Conservation (phyloP, 2,888 invertebrate genomes). For the Oxytorus armatus region DNA sequence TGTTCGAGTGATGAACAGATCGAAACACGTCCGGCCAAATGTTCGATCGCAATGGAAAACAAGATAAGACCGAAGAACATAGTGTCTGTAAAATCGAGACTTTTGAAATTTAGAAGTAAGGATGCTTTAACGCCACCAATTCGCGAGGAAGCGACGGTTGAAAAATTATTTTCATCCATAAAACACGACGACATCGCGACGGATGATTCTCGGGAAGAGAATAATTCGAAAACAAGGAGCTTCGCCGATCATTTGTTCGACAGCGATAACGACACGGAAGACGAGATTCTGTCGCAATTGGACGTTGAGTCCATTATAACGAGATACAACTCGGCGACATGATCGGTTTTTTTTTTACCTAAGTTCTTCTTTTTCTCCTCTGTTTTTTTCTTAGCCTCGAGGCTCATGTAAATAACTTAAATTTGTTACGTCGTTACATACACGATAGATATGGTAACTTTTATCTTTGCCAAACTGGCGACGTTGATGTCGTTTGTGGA, state of each 20-base stretch:
- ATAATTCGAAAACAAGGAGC: not conserved
- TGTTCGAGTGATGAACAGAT: not conserved
- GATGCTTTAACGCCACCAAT: constrained; percentile 55
- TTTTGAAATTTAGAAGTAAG: constrained; percentile 56
- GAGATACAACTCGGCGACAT: constrained; percentile 54
- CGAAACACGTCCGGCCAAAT: not conserved
- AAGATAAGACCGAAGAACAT: constrained; percentile 24
- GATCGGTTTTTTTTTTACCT: not conserved
- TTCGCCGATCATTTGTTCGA: constrained; percentile 68
- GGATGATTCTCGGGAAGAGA: not conserved
- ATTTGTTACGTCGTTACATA: constrained; percentile 22
- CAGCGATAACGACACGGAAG: constrained; percentile 74
- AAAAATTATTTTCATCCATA: not conserved
- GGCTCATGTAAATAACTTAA: constrained; percentile 36
- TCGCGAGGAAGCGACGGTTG: not conserved
- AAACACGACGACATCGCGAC: not conserved
- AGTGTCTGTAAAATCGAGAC: constrained; percentile 10
- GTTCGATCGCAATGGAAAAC: not conserved
- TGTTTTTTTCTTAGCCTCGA: not conserved
- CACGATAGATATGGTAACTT: not conserved
- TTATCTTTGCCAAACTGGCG: too few relatives aligned
- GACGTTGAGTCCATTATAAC: constrained; percentile 75
- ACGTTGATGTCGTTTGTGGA: too few relatives aligned
- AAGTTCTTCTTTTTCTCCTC: constrained; percentile 11
- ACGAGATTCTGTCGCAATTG: constrained; percentile 79